Conservation (phyloP, 2,113 vertebrate genomes). For the Copsychus sechellarum region DNA sequence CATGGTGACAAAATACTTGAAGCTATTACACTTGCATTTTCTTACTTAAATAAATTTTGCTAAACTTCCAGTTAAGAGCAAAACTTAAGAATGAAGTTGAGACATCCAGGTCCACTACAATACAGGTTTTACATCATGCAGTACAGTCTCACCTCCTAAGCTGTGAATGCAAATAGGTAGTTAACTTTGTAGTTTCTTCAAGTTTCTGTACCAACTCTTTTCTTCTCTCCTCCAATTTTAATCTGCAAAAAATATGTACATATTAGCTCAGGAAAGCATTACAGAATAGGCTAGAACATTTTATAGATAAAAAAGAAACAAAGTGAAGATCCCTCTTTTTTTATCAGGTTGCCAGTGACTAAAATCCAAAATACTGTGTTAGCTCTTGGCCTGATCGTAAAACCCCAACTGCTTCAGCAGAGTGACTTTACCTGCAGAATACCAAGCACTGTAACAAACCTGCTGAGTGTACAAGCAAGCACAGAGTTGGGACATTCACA, state of each 20-base stretch:
- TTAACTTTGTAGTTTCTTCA: slow-evolving; percentile 82
- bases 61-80: not conserved
- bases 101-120: not conserved
- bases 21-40: not conserved
- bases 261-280: not conserved
- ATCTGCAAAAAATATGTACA: slow-evolving; percentile 56
- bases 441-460: not conserved
- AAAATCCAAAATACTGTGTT: not conserved
- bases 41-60: not conserved
- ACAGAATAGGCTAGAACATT: not conserved
- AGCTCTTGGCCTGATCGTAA: not conserved
- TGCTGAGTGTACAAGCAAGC: not conserved
- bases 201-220: slow-evolving; percentile 81
- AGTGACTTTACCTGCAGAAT: not conserved
- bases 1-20: not conserved
- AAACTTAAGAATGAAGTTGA: not conserved
- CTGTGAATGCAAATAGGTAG: slow-evolving; percentile 81
- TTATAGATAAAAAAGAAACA: not conserved
- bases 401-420: not conserved
- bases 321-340: not conserved
- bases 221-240: slow-evolving; percentile 82
- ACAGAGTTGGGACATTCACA: not conserved
- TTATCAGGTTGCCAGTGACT: not conserved
- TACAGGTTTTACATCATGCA: not conserved
- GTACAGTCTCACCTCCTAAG: slow-evolving; percentile 77